Evolutionary conservation across 2,888 invertebrate genomes (phyloP).

Genomic region (Cynaeus angustus): DNA sequence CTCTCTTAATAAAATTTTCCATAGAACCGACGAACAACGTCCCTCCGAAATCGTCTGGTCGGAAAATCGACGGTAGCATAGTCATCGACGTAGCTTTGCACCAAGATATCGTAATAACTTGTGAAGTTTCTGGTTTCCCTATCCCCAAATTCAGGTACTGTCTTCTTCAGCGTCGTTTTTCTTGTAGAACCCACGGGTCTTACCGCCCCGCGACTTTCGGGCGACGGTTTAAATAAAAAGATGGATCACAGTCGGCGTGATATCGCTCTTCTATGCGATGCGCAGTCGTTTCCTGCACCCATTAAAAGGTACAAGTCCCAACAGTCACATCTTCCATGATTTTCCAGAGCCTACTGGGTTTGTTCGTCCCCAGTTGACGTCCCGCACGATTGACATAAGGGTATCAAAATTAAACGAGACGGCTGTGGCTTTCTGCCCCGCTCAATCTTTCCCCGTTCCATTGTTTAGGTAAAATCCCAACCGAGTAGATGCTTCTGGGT

Average conservation of each 20-base stretch:
- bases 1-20: slow-evolving; percentile 60
- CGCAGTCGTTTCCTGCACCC: slow-evolving; percentile 75
- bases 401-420: slow-evolving; percentile 64
- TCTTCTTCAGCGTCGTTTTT: slow-evolving; percentile 34
- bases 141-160: slow-evolving; percentile 81
- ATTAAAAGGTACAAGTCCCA: slow-evolving; percentile 71
- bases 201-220: slow-evolving; percentile 72
- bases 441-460: slow-evolving; percentile 85
- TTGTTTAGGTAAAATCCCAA: slow-evolving; percentile 78
- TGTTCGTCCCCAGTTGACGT: slow-evolving; percentile 78
- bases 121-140: slow-evolving; percentile 82
- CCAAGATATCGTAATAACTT: slow-evolving; percentile 75
- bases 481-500: slow-evolving; percentile 24
- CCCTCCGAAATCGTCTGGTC: slow-evolving; percentile 73
- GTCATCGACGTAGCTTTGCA: slow-evolving; percentile 70
- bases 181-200: slow-evolving; percentile 74
- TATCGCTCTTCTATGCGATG: slow-evolving; percentile 73
- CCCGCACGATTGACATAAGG: slow-evolving; percentile 74
- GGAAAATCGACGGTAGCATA: slow-evolving; percentile 73
- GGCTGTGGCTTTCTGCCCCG: slow-evolving; percentile 79
- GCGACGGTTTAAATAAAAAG: slow-evolving; percentile 75
- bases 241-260: slow-evolving; percentile 59
- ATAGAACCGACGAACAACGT: slow-evolving; percentile 82
- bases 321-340: slow-evolving; percentile 36
- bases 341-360: slow-evolving; percentile 80